Conservation (phyloP, 2,888 invertebrate genomes). For the Atethmia centrago region DNA sequence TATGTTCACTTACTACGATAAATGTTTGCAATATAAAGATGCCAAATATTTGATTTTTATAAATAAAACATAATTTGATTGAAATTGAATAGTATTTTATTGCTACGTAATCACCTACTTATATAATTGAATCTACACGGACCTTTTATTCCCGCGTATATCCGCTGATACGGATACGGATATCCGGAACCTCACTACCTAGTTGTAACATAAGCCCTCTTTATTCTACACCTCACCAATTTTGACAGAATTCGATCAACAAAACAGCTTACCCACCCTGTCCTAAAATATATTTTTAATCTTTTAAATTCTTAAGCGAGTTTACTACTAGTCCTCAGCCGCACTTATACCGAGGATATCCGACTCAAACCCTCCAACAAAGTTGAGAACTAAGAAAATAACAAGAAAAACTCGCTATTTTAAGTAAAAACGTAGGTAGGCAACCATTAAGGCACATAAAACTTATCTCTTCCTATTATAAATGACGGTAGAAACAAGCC, state of each 20-base stretch:
- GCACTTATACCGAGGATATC: constrained; percentile 11
- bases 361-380: neutral
- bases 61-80: too few species aligned
- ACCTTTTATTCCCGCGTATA: too few species aligned
- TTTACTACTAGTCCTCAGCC: neutral
- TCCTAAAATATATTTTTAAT: neutral
- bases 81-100: too few species aligned
- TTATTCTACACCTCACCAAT: neutral
- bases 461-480: constrained; percentile 8
- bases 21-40: too few species aligned
- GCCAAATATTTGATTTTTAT: too few species aligned
- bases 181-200: too few species aligned
- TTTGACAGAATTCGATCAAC: neutral
- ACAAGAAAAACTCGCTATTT: neutral
- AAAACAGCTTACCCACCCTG: neutral
- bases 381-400: constrained; percentile 1
- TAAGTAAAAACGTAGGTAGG: neutral
- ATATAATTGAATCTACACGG: too few species aligned
- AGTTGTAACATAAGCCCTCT: neutral
- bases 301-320: neutral
- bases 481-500: constrained; percentile 22
- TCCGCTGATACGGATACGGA: too few species aligned
- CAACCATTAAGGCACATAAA: constrained; percentile 21
- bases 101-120: too few species aligned
- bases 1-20: too few species aligned